Conservation (phyloP, 2,888 invertebrate species). For the Parascotia fuliginaria region DNA sequence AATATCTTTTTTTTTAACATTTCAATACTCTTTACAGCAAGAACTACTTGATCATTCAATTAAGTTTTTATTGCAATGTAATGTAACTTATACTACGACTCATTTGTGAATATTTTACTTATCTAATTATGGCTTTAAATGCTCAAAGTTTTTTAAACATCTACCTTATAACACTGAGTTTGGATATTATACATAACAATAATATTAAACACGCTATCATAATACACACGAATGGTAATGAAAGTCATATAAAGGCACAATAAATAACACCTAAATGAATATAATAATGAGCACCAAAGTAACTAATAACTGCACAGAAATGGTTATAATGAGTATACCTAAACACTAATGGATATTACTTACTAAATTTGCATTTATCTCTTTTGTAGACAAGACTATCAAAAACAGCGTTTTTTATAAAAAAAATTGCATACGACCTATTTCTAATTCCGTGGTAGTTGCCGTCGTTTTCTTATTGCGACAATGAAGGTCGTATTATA, state of each 20-base stretch:
- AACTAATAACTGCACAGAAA: too few relatives aligned
- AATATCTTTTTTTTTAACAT: too few relatives aligned
- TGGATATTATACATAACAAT: background rate
- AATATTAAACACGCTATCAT: background rate
- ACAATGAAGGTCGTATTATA: background rate
- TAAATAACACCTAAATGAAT: too few relatives aligned
- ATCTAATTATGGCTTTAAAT: conserved; percentile 2
- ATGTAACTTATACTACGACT: conserved; percentile 3
- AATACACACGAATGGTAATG: background rate
- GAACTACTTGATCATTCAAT: too few relatives aligned
- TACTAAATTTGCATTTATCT: background rate
- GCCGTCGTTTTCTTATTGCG: background rate
- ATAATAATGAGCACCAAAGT: conserved; percentile 11
- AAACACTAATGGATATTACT: too few relatives aligned
- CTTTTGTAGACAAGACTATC: too few relatives aligned
- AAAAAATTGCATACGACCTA: too few relatives aligned
- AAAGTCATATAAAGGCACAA: conserved; percentile 9
- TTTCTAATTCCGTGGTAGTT: too few relatives aligned
- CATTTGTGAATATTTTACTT: conserved; percentile 1
- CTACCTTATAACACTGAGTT: background rate
- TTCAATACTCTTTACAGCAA: too few relatives aligned
- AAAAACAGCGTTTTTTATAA: too few relatives aligned
- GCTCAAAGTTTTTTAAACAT: background rate
- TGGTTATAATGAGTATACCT: too few relatives aligned
- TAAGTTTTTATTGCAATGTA: too few relatives aligned